Base-by-base conservation (phyloP, 2,888 invertebrate genomes). In the Ormyrus rosae region DNA sequence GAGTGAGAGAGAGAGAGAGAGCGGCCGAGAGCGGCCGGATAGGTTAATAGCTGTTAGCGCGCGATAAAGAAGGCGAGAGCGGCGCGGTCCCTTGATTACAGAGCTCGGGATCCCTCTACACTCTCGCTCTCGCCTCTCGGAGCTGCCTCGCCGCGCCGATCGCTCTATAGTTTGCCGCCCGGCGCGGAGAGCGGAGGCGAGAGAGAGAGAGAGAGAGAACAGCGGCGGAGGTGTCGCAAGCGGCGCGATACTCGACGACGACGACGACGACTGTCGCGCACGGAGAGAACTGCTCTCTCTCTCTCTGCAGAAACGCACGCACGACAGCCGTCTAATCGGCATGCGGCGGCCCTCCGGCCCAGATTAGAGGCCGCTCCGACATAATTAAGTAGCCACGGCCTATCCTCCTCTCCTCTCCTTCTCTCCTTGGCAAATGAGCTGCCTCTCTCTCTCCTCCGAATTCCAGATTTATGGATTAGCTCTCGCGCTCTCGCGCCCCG, bases 41-140 rank as follows among this genome's bases (percentile, higher is more conserved):
- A 74, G 78, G 81, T 70, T 80, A 81, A 81, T 81, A 50, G 81
- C 81, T 77, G 73, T 77, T 77, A 69, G 73, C 73, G 73, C 13
- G 83, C 80, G 65, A 51, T 81, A 81, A 81, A 72, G 67, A 61
- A 53, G 48, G 75, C 50, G 64, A 34, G 63, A 55, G 80, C 71
- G 81, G 76, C 75, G 71, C 67, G 75, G 71, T 87, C 65, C 46
- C 87, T 89, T 90, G 90, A 90, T 90, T 90, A 90, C 90, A 90
- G 90, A 90, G 87, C 88, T 86, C 89, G 87, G 84, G 85, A 74
- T 88, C 82, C 89, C 86, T 86, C 88, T 88, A 89, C 87, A 89
- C 89, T 90, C 90, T 89, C 88, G 88, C 88, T 90, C 89, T 89
- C 89, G 88, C 88, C 89, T 89, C 87, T 89, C 87, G 84, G 85